Evolutionary conservation across 1,140 invertebrate species (phyloP).

Genomic region (Ericerus pela): DNA sequence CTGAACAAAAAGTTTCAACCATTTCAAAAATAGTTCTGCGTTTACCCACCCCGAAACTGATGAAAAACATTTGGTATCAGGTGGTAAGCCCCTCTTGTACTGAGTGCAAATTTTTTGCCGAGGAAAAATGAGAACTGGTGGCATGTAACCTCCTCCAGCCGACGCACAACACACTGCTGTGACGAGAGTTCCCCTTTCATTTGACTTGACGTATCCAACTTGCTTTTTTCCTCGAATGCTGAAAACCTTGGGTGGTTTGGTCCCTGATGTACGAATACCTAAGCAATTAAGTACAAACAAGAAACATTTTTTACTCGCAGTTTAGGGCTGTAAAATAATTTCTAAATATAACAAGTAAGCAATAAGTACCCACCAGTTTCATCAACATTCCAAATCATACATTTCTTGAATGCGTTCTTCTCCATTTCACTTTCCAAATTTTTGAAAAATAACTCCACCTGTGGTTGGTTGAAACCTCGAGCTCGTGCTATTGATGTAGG

Average conservation of each 20-base stretch:
- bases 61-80: slow-evolving; percentile 29
- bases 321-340: not conserved
- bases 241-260: slow-evolving; percentile 19
- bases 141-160: slow-evolving; percentile 26
- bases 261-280: slow-evolving; percentile 5
- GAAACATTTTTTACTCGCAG: slow-evolving; percentile 19
- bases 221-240: slow-evolving; percentile 27
- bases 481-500: slow-evolving; percentile 29
- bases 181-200: slow-evolving; percentile 26
- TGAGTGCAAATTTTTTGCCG: slow-evolving; percentile 29
- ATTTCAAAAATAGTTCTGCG: slow-evolving; percentile 23
- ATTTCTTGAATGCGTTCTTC: slow-evolving; percentile 19
- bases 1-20: slow-evolving; percentile 28
- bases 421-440: not conserved
- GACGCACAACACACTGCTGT: slow-evolving; percentile 26
- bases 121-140: slow-evolving; percentile 32
- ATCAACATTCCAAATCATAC: slow-evolving; percentile 28
- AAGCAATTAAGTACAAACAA: slow-evolving; percentile 23
- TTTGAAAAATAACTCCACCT: not conserved
- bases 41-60: slow-evolving; percentile 28
- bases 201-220: not conserved
- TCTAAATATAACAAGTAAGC: not conserved
- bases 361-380: slow-evolving; percentile 29
- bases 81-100: slow-evolving; percentile 30
- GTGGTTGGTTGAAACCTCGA: slow-evolving; percentile 27